Conservation (phyloP, 2,797 vertebrate genomes). For the Pantherophis vulpinus region DNA sequence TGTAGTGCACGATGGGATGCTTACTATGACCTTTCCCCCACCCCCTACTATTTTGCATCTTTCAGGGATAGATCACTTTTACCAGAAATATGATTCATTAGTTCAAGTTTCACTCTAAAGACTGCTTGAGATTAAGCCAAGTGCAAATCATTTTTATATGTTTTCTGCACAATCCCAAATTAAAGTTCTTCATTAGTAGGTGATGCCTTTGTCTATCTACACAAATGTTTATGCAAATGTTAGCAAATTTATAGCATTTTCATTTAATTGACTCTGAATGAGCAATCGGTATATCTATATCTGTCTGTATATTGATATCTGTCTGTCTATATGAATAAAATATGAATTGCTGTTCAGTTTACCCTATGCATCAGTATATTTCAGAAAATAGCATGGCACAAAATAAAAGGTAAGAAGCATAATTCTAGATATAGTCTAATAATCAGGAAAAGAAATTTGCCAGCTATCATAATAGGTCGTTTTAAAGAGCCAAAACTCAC, state of each 20-base stretch:
- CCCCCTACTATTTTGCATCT: background rate
- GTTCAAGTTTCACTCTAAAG: background rate
- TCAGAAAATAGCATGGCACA: background rate
- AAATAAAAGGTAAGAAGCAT: background rate
- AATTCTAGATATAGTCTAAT: background rate
- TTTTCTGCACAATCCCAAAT: background rate
- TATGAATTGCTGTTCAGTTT: background rate
- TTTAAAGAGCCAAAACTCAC: background rate
- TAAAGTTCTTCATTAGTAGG: background rate
- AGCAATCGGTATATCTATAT: background rate
- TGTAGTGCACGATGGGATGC: background rate
- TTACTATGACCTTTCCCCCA: background rate
- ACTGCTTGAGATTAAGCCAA: background rate
- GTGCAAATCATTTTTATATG: background rate
- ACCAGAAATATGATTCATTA: background rate
- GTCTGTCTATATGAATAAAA: background rate
- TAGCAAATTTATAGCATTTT: background rate
- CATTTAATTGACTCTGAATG: background rate
- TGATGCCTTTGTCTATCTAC: background rate
- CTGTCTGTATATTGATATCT: background rate
- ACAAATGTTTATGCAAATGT: background rate
- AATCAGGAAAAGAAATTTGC: background rate
- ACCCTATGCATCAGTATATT: background rate
- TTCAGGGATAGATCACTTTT: background rate
- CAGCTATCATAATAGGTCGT: background rate